Percentiles rank a stretch among this genome's conserved stretches.
Evolutionary conservation across 1,140 invertebrate species (phyloP).

Genomic region (Cyphomyrmex costatus): DNA sequence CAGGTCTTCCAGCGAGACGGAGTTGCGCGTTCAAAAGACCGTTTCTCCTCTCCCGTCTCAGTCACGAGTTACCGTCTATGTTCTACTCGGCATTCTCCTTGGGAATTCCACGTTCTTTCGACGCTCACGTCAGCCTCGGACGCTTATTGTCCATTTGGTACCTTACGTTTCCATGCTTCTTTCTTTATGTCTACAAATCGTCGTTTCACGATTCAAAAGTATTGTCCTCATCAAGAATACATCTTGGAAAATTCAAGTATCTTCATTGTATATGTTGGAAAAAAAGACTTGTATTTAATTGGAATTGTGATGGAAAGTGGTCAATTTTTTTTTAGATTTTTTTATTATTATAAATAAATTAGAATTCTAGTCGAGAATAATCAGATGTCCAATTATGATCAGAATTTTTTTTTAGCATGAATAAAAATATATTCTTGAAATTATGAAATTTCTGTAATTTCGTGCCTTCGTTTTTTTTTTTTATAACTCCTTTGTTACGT

Average conservation of each 20-base stretch:
- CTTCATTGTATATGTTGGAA: not conserved
- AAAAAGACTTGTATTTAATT: too few species aligned
- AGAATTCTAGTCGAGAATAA: too few species aligned
- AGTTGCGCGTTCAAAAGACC: slow-evolving; percentile 48
- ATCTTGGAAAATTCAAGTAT: not conserved
- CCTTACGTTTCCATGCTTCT: not conserved
- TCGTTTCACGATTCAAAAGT: not conserved
- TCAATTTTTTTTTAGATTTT: too few species aligned
- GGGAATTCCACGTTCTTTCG: slow-evolving; percentile 57
- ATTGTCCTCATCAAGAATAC: not conserved
- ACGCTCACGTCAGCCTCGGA: slow-evolving; percentile 39
- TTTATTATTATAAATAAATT: too few species aligned
- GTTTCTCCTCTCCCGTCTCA: slow-evolving; percentile 29
- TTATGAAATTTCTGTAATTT: not conserved
- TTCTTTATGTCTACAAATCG: not conserved
- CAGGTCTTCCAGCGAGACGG: slow-evolving; percentile 50
- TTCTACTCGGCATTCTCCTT: slow-evolving; percentile 47
- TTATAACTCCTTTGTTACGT: not conserved
- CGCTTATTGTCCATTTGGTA: slow-evolving; percentile 41
- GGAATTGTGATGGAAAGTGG: too few species aligned
- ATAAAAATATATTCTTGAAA: not conserved
- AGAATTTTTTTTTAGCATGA: too few species aligned
- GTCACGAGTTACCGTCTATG: slow-evolving; percentile 23
- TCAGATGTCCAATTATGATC: too few species aligned
- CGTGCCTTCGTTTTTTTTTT: not conserved